These are phyloP conservation scores for Aleiodes sp. DNA, from an alignment of 1,140 invertebrate genomes.

Conservation along the genomic window DNA sequence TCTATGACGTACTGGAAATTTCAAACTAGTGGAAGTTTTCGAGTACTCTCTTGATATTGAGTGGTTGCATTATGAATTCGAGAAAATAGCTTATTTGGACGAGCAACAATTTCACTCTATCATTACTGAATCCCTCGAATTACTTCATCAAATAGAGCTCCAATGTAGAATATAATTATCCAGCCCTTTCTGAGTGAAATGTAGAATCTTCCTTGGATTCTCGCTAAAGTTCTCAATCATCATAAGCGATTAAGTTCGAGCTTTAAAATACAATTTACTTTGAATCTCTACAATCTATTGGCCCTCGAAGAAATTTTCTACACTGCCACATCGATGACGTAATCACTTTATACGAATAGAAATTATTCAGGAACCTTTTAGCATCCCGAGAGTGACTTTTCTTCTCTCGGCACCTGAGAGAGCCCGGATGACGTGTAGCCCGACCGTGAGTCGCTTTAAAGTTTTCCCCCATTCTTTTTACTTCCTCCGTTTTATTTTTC, in stretches of 20 bases:
- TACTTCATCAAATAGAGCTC: neutral
- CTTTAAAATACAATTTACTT: neutral
- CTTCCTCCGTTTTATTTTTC: constrained; percentile 2
- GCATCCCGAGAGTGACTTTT: constrained; percentile 15
- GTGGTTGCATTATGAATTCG: neutral
- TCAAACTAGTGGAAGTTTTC: neutral
- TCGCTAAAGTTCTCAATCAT: too few relatives aligned
- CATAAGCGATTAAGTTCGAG: too few relatives aligned
- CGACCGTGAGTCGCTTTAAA: constrained; percentile 38
- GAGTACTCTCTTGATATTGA: neutral
- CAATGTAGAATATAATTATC: too few relatives aligned
- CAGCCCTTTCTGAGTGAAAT: too few relatives aligned
- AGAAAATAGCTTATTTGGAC: neutral
- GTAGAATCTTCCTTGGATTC: too few relatives aligned
- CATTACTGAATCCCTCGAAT: neutral
- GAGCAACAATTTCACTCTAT: neutral
- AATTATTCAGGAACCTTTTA: constrained; percentile 33
- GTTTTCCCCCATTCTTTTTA: constrained; percentile 21
- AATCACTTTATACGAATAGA: constrained; percentile 23
- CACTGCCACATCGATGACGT: constrained; percentile 17
- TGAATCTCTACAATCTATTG: neutral
- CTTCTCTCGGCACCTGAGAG: constrained; percentile 21
- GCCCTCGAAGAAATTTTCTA: neutral
- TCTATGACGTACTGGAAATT: neutral
- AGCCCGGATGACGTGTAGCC: constrained; percentile 32